Evolutionary conservation across 2,888 invertebrate species (phyloP).

Genomic region (Acrobasis consociella): DNA sequence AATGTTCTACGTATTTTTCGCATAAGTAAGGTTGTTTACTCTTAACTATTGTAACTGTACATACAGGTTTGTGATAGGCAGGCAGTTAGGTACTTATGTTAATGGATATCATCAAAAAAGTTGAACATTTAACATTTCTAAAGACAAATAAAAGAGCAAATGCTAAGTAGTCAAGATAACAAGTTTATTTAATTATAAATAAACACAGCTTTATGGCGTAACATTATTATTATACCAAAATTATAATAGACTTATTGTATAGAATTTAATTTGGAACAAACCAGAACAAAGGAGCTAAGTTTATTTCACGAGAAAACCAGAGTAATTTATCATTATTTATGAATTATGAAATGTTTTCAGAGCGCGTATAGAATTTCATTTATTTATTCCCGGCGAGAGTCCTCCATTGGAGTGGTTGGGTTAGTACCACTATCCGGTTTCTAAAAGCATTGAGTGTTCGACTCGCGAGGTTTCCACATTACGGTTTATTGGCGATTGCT

Average conservation of each 20-base stretch:
- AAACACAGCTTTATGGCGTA: not conserved
- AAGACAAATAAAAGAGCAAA: not conserved
- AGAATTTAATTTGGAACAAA: conserved; percentile 3
- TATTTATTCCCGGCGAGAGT: conserved; percentile 21
- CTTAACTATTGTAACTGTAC: too few species aligned
- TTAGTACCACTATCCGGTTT: conserved; percentile 28
- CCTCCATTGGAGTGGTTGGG: conserved; percentile 10
- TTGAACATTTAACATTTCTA: too few species aligned
- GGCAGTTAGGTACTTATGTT: too few species aligned
- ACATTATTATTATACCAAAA: not conserved
- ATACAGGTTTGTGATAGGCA: too few species aligned
- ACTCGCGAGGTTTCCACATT: conserved; percentile 31
- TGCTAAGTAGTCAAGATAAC: conserved; percentile 1
- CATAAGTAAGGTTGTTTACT: not conserved
- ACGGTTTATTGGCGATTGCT: conserved; percentile 37
- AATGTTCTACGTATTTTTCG: not conserved
- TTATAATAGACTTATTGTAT: not conserved
- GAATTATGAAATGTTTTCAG: conserved; percentile 18
- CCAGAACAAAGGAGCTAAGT: conserved; percentile 4
- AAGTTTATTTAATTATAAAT: not conserved
- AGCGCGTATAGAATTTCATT: conserved; percentile 26
- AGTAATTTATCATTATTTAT: conserved; percentile 22
- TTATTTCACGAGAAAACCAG: not conserved
- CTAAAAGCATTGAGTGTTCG: conserved; percentile 36
- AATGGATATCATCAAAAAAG: too few species aligned